Percentiles rank a stretch among this genome's conserved stretches.
These are phyloP conservation scores for Fragum sueziense DNA, from an alignment of 2,888 invertebrate genomes.

Conservation along the genomic window DNA sequence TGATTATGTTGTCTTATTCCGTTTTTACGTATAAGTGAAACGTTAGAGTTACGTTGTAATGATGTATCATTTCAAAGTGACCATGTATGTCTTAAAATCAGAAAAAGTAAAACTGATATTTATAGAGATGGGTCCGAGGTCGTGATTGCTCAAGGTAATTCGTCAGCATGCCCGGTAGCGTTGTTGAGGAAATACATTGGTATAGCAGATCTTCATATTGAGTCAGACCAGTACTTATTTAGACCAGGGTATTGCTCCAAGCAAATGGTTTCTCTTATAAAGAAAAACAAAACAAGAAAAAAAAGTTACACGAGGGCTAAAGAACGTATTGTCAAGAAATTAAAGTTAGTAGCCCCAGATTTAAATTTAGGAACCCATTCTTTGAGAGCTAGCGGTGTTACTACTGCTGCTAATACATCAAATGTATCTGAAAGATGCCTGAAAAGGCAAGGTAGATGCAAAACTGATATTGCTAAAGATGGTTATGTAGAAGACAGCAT, in stretches of 20 bases:
- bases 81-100: not conserved
- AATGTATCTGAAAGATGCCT: no score
- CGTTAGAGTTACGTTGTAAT: constrained; percentile 1
- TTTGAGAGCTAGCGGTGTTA: no score
- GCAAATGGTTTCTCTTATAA: constrained; percentile 6
- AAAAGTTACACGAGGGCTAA: constrained; percentile 33
- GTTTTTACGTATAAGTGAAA: constrained; percentile 30
- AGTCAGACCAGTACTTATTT: constrained; percentile 20
- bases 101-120: constrained; percentile 37
- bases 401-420: no score
- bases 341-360: constrained; percentile 32
- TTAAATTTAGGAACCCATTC: constrained; percentile 30
- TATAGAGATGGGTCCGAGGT: constrained; percentile 29
- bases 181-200: constrained; percentile 28
- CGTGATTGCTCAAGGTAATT: constrained; percentile 23
- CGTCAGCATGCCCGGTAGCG: constrained; percentile 25
- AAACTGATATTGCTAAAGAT: no score
- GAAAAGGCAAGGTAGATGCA: no score
- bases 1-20: constrained; percentile 30
- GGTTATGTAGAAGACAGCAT: no score
- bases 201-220: not conserved
- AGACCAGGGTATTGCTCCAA: constrained; percentile 22
- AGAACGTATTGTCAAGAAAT: constrained; percentile 26
- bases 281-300: constrained; percentile 26
- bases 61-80: constrained; percentile 24